Evolutionary conservation across 2,888 invertebrate genomes (phyloP).

Genomic region (Tachina lurida): DNA sequence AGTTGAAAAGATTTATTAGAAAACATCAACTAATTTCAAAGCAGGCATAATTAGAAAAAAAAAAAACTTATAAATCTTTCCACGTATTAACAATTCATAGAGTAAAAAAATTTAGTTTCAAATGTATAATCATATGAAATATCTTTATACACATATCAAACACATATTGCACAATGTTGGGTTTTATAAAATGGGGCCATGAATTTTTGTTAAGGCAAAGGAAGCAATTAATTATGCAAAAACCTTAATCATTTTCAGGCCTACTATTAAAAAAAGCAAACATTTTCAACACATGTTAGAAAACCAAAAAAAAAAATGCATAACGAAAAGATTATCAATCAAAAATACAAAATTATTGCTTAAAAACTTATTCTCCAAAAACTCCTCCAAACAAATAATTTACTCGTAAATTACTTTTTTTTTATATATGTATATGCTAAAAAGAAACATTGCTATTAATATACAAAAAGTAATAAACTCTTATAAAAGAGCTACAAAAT

Average conservation of each 20-base stretch:
- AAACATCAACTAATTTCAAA: background rate
- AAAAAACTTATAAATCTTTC: background rate
- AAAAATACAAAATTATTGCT: background rate
- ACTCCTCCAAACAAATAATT: background rate
- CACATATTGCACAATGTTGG: background rate
- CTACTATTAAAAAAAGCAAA: background rate
- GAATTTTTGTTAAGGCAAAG: background rate
- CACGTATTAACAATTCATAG: background rate
- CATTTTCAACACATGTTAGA: background rate
- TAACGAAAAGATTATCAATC: constrained; percentile 1
- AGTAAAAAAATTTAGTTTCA: background rate
- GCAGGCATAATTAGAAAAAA: background rate
- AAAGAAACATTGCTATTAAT: background rate
- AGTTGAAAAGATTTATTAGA: background rate
- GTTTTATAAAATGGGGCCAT: background rate
- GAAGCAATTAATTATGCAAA: constrained; percentile 1
- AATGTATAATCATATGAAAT: too few species aligned
- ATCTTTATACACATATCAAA: background rate
- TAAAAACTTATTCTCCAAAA: background rate
- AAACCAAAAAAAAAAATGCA: background rate
- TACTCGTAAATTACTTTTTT: background rate
- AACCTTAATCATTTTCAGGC: background rate
- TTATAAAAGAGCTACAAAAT: background rate
- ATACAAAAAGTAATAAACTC: background rate
- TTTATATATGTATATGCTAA: too few species aligned